Conservation (phyloP, 2,797 vertebrate species). For the Toxotes lorentzi region DNA sequence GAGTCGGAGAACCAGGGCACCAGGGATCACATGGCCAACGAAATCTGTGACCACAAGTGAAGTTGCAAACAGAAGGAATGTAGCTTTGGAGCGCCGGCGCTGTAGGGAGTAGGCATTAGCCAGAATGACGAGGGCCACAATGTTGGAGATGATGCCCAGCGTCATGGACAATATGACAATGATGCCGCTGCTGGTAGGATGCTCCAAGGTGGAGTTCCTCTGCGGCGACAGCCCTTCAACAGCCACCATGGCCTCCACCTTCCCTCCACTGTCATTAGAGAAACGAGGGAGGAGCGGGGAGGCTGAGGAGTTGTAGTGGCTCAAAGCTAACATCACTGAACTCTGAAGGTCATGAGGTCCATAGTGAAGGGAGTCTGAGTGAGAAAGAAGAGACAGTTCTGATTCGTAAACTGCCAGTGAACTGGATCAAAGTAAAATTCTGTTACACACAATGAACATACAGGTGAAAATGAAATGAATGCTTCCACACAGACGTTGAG, state of each 20-base stretch:
- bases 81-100: conserved; percentile 89
- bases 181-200: conserved; percentile 63
- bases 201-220: conserved; percentile 64
- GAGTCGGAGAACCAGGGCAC: conserved; percentile 88
- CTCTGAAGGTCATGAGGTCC: conserved; percentile 32
- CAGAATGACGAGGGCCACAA: conserved; percentile 90
- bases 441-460: neutral
- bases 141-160: conserved; percentile 90
- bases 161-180: conserved; percentile 89
- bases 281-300: conserved; percentile 34
- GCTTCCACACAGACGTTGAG: neutral
- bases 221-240: conserved; percentile 45
- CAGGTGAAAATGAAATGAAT: neutral
- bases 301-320: conserved; percentile 71
- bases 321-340: conserved; percentile 77
- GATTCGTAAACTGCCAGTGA: neutral
- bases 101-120: conserved; percentile 86
- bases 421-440: neutral
- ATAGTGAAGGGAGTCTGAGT: conserved; percentile 53
- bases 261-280: conserved; percentile 67
- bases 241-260: conserved; percentile 53
- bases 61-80: conserved; percentile 90
- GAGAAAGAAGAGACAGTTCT: conserved; percentile 32
- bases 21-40: conserved; percentile 89
- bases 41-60: conserved; percentile 90